Base-by-base conservation (phyloP, 2,888 invertebrate species). In the Lissocephala sabroskyi region DNA sequence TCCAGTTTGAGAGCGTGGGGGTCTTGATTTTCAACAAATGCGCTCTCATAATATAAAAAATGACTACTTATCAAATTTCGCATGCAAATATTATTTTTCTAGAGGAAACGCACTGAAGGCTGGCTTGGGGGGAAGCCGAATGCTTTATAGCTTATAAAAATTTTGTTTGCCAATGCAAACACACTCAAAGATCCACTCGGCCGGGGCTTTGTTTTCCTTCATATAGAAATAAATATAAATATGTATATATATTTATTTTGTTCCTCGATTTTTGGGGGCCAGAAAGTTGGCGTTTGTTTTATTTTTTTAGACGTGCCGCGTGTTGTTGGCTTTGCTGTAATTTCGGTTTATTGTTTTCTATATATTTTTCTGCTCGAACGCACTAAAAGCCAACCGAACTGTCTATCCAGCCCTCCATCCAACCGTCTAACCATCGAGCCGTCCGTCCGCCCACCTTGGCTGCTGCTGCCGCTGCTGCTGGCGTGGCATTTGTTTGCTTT, bases 291-390 rank as follows among this genome's bases (percentile, higher is more conserved):
- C 11, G 43, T 29, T 11, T 28, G 37, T 14, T 26, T 41, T n/a
- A n/a, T n/a, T n/a, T n/a, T n/a, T n/a, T n/a, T n/a, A n/a, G n/a
- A n/a, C n/a, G 29, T 49, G 49, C 17, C 33, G 28, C 17, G 3
- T 36, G 5, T 26, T 41, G 41, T 17, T 37, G 30, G 9, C 41
- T 41, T 58, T 52, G 52, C 62, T 68, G 77, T 70, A 68, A 76
- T 76, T 68, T 70, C 60, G 56, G 70, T 68, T 70, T 68, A 76
- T 68, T 68, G 68, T 68, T 68, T 76, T 77, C 77, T 68, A 76
- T 74, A 76, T 68, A 68, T 68, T 68, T 68, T 68, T 68, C 77
- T 65, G 68, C 68, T 74, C 74, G 71, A 76, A 65, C 74, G 77
- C 68, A 68, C 68, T 68, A 76, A 76, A 68, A 68, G 68, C 68